Evolutionary conservation across 2,113 vertebrate species (phyloP).

Genomic region (Petrocephalus zakoni): DNA sequence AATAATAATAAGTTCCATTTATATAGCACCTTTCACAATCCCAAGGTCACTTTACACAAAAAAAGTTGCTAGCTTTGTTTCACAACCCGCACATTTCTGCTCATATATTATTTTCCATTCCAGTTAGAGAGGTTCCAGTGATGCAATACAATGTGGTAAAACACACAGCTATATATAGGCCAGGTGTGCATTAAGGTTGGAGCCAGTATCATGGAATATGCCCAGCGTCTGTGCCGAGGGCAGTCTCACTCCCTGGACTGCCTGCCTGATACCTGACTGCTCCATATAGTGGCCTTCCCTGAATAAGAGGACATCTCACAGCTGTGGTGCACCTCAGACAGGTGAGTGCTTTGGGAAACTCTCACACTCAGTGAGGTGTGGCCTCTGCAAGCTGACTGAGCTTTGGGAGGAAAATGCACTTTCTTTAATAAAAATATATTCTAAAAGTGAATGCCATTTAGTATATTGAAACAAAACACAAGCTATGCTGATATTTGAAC

Average conservation of each 20-base stretch:
- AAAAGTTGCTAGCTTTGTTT: neutral
- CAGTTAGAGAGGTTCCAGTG: neutral
- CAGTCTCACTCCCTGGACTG: conserved; percentile 64
- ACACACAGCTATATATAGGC: conserved; percentile 42
- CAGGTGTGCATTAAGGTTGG: conserved; percentile 59
- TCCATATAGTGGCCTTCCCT: conserved; percentile 63
- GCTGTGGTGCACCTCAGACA: conserved; percentile 60
- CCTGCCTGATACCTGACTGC: conserved; percentile 62
- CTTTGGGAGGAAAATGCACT: neutral
- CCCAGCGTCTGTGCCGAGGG: conserved; percentile 59
- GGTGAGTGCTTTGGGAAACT: conserved; percentile 47
- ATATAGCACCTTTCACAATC: too few species aligned
- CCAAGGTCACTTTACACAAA: too few species aligned
- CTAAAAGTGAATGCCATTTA: neutral
- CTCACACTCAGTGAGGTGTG: neutral
- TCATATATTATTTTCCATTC: neutral
- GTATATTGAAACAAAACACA: neutral
- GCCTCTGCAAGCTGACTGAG: neutral
- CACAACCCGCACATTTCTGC: neutral
- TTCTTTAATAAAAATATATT: neutral
- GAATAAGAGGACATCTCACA: conserved; percentile 58
- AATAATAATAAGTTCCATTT: conserved; percentile 42
- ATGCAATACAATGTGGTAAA: neutral
- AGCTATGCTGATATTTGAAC: neutral
- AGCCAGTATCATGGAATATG: conserved; percentile 53